Percentiles rank a stretch among this genome's conserved stretches.
Evolutionary conservation across 2,797 vertebrate genomes (phyloP).

Genomic region (Acanthurus leucopareius): DNA sequence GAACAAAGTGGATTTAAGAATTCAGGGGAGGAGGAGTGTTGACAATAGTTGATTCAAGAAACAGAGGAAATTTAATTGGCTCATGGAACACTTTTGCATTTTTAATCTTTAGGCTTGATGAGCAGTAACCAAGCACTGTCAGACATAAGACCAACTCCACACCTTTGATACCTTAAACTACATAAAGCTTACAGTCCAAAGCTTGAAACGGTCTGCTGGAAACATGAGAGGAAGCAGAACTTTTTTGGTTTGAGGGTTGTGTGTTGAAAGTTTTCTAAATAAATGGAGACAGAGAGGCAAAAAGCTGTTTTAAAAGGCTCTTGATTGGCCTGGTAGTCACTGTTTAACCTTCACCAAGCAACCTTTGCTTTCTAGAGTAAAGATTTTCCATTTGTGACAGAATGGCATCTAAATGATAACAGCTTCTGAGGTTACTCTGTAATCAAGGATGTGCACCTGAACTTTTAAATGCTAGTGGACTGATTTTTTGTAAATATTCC

Average conservation of each 20-base stretch:
- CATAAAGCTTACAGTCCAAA: too few relatives aligned
- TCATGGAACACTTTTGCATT: too few relatives aligned
- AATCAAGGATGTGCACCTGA: background rate
- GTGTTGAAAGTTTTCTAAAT: background rate
- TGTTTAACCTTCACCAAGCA: background rate
- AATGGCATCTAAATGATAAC: background rate
- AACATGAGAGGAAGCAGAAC: background rate
- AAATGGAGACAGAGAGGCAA: constrained; percentile 2
- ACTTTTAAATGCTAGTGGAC: background rate
- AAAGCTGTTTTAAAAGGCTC: constrained; percentile 11
- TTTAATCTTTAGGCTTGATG: too few relatives aligned
- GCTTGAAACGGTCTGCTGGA: too few relatives aligned
- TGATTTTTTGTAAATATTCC: background rate
- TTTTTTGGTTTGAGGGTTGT: background rate
- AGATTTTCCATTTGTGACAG: constrained; percentile 1
- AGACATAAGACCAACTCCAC: too few relatives aligned
- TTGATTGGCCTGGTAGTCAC: background rate
- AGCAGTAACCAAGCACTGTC: too few relatives aligned
- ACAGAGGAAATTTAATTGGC: too few relatives aligned
- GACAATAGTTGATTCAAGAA: too few relatives aligned
- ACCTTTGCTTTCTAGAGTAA: background rate
- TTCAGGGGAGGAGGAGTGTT: too few relatives aligned
- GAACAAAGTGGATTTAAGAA: too few relatives aligned
- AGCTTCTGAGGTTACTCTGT: background rate
- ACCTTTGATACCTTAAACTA: too few relatives aligned